Conservation (phyloP, 2,113 vertebrate genomes). For the Oncorhynchus nerka region DNA sequence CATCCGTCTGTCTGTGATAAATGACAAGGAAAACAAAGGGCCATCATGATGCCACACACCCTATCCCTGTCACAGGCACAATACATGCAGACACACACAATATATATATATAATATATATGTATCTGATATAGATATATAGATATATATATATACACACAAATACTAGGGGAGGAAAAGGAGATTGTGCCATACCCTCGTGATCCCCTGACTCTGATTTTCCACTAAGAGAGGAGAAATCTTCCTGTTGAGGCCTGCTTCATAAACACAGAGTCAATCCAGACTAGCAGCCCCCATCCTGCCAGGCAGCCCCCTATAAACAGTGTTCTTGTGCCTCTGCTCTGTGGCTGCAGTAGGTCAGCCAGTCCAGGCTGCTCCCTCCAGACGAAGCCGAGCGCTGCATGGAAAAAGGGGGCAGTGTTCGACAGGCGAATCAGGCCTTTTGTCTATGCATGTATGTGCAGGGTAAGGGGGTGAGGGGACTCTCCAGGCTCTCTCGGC, state of each 20-base stretch:
- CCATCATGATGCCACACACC: conserved; percentile 21
- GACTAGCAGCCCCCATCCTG: conserved; percentile 48
- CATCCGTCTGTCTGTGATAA: conserved; percentile 15
- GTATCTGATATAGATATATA: conserved; percentile 39
- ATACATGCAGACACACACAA: conserved; percentile 30
- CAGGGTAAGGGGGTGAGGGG: conserved; percentile 55
- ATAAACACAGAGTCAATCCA: conserved; percentile 13
- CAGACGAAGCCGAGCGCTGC: conserved; percentile 45
- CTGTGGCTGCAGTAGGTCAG: conserved; percentile 55
- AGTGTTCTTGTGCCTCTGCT: conserved; percentile 8
- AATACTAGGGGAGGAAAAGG: conserved; percentile 28
- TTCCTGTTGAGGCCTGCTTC: conserved; percentile 63
- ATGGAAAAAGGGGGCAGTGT: conserved; percentile 68
- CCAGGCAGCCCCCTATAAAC: conserved; percentile 12
- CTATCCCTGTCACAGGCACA: conserved; percentile 24
- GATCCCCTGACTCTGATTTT: conserved; percentile 37
- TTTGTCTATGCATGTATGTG: conserved; percentile 68
- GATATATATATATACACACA: conserved; percentile 55
- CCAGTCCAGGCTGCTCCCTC: conserved; percentile 59
- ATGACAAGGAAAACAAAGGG: conserved; percentile 35
- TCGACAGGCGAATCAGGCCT: conserved; percentile 74
- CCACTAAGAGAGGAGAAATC: conserved; percentile 47
- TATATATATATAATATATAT: conserved; percentile 12
- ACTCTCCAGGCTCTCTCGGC: conserved; percentile 64
- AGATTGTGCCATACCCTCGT: conserved; percentile 66